Evolutionary conservation across 2,888 invertebrate genomes (phyloP).

Genomic region (Phyto melanocephala): DNA sequence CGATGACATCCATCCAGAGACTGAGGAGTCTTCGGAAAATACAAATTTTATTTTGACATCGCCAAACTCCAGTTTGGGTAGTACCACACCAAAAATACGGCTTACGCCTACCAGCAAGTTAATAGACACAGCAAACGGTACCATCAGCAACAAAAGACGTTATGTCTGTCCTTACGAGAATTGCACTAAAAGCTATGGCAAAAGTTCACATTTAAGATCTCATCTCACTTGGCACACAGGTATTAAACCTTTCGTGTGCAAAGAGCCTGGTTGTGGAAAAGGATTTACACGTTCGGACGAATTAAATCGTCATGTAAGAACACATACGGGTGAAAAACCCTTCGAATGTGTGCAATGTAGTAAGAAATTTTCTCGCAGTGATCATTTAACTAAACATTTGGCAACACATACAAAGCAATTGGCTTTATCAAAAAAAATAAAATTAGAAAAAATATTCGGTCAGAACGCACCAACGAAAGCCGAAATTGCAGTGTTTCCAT

Average conservation of each 20-base stretch:
- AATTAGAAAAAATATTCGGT: slow-evolving; percentile 22
- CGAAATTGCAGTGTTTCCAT: slow-evolving; percentile 4
- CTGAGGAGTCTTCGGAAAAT: neutral
- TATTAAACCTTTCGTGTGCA: slow-evolving; percentile 75
- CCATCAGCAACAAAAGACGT: slow-evolving; percentile 68
- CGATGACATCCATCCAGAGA: slow-evolving; percentile 64
- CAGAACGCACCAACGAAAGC: slow-evolving; percentile 50
- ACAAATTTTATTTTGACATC: neutral
- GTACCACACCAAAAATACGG: slow-evolving; percentile 68
- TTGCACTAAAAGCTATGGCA: slow-evolving; percentile 76
- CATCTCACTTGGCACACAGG: slow-evolving; percentile 78
- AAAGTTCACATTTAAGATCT: slow-evolving; percentile 76
- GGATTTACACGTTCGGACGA: slow-evolving; percentile 77
- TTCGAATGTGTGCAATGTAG: slow-evolving; percentile 74
- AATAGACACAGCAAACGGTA: slow-evolving; percentile 68
- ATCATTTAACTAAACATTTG: slow-evolving; percentile 76
- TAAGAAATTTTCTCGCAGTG: slow-evolving; percentile 76
- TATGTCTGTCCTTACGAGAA: slow-evolving; percentile 74
- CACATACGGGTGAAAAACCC: slow-evolving; percentile 75
- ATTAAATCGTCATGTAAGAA: slow-evolving; percentile 74
- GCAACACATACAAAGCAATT: slow-evolving; percentile 74
- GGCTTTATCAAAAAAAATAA: slow-evolving; percentile 7
- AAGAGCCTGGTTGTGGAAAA: slow-evolving; percentile 73
- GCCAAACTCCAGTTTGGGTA: neutral
- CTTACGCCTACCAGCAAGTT: slow-evolving; percentile 74